These are phyloP conservation scores for Rhagium mordax DNA, from an alignment of 2,888 invertebrate species.

Conservation along the genomic window DNA sequence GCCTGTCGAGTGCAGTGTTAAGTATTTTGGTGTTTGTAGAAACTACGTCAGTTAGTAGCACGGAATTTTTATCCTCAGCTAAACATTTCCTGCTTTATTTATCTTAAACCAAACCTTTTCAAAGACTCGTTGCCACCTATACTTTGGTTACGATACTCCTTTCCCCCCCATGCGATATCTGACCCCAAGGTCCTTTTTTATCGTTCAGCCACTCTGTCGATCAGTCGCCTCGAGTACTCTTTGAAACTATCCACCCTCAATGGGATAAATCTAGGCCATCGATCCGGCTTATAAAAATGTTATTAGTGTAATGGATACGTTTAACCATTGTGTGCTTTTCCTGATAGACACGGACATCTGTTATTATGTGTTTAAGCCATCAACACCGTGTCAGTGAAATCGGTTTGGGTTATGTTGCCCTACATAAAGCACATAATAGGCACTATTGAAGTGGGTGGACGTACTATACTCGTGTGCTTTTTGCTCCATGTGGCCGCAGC, in stretches of 20 bases:
- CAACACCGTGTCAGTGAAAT: constrained; percentile 40
- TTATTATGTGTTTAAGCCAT: constrained; percentile 54
- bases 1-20: too few species aligned
- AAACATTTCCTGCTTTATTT: too few species aligned
- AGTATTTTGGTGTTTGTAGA: too few species aligned
- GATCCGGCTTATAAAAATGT: constrained; percentile 61
- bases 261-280: constrained; percentile 59
- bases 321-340: constrained; percentile 52
- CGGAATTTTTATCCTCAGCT: too few species aligned
- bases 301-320: constrained; percentile 62
- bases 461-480: background rate
- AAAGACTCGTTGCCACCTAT: background rate
- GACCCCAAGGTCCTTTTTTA: constrained; percentile 20
- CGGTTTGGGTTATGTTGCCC: constrained; percentile 14
- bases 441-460: constrained; percentile 38
- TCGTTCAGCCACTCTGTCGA: constrained; percentile 25
- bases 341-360: constrained; percentile 52
- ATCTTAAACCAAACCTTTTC: too few species aligned
- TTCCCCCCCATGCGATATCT: background rate
- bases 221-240: constrained; percentile 27
- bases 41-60: too few species aligned
- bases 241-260: constrained; percentile 41
- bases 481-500: background rate
- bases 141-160: background rate
- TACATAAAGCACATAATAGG: constrained; percentile 39